Evolutionary conservation across 2,797 vertebrate species (phyloP), one percentile per base, ranked within the genome.

Genomic region (Macropodus opercularis): DNA sequence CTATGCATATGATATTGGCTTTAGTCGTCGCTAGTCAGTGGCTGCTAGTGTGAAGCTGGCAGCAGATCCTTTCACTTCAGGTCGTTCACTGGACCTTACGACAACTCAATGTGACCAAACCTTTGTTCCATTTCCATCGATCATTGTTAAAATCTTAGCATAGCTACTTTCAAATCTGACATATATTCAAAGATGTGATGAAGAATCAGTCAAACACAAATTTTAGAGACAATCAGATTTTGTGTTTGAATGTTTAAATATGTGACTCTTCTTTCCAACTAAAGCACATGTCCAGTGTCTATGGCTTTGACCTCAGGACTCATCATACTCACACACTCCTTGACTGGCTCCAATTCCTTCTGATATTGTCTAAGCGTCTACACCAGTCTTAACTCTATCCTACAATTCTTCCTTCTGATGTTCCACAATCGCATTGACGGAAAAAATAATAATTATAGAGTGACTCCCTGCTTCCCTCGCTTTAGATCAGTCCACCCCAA

Each of bases 401-500:
- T 2, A 35, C 10, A 48, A 24, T n/a, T 29, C 21, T 36, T 61
- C 48, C 19, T 5, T 12, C 34, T 63, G 29, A n/a, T 15, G 35
- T 39, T 47, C 64, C 51, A 60, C 11, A 50, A 23, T 46, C 36
- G 53, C 41, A 31, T 14, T 6, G 6, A 14, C 6, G 32, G 13
- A 7, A 10, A 3, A 11, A 29, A 29, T 9, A 29, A 26, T n/a
- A 18, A 36, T 6, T 19, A 10, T 5, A 23, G 14, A 12, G 5
- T 44, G 21, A 11, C 26, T 49, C 43, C 56, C 54, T 17, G 18
- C 26, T 39, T 61, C 22, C 8, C 53, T 57, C 24, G 31, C 24
- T 34, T 62, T 23, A 17, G n/a, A 47, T 42, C 17, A 15, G 54
- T 44, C 49, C 24, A 23, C 23, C 26, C 44, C n/a, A 14, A 70